These are phyloP conservation scores for Fistularia tabacaria DNA, from an alignment of 2,797 vertebrate species.

Conservation along the genomic window DNA sequence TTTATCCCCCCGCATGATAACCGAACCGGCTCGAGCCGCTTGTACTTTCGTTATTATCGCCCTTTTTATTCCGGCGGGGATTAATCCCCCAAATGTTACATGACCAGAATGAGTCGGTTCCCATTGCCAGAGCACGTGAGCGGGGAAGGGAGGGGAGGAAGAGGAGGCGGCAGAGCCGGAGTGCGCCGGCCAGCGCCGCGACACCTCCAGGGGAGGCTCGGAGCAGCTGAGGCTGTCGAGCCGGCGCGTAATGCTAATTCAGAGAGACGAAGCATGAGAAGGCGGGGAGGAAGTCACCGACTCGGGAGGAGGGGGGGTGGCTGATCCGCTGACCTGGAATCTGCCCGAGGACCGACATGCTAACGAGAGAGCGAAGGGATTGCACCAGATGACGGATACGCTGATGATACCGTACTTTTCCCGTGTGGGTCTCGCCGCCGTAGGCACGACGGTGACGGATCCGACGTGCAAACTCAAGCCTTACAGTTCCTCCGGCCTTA, in stretches of 20 bases:
- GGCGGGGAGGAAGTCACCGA: background rate
- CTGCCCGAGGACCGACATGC: constrained; percentile 12
- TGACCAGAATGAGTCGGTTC: constrained; percentile 35
- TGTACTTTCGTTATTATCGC: constrained; percentile 4
- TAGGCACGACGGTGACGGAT: too few relatives aligned
- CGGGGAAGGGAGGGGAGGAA: constrained; percentile 6
- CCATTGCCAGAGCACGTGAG: constrained; percentile 13
- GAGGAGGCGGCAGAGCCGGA: constrained; percentile 41
- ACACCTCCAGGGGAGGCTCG: constrained; percentile 10
- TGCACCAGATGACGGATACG: background rate
- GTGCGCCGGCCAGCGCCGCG: constrained; percentile 30
- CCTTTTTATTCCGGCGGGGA: background rate
- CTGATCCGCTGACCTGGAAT: constrained; percentile 31
- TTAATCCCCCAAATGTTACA: constrained; percentile 23
- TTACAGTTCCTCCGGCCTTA: too few relatives aligned
- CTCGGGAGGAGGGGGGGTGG: too few relatives aligned
- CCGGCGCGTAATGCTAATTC: constrained; percentile 54
- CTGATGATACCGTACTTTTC: background rate
- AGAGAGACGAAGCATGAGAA: constrained; percentile 13
- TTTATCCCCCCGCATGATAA: background rate
- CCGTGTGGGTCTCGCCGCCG: too few relatives aligned
- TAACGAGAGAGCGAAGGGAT: constrained; percentile 25
- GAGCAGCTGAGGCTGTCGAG: constrained; percentile 18
- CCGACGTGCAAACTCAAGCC: too few relatives aligned
- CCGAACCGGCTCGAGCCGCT: background rate